Percentiles rank a stretch among this genome's conserved stretches.
Conservation (phyloP, 2,797 vertebrate genomes). For the Oryzias sinensis region DNA sequence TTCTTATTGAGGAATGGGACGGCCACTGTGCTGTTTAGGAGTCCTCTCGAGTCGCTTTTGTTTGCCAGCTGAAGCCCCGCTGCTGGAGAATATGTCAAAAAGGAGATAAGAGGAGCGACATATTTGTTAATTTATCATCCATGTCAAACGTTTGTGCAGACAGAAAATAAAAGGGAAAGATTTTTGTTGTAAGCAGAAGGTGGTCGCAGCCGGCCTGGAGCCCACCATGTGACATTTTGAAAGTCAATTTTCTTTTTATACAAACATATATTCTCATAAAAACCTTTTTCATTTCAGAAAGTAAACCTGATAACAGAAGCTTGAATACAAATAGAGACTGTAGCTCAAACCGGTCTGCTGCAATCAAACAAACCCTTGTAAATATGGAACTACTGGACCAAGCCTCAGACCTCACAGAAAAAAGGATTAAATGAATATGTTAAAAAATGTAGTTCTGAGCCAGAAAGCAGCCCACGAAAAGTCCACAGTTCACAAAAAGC, state of each 20-base stretch:
- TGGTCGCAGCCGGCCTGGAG: conserved; percentile 7
- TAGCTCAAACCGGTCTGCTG: no score
- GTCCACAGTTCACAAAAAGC: no score
- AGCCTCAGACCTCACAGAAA: no score
- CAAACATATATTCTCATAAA: not conserved
- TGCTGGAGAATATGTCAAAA: conserved; percentile 43
- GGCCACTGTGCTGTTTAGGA: conserved; percentile 35
- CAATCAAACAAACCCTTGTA: no score
- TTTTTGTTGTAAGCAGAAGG: conserved; percentile 21
- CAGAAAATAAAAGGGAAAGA: conserved; percentile 17
- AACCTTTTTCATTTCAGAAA: no score
- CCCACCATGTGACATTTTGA: conserved; percentile 32
- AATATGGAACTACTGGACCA: no score
- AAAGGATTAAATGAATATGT: no score
- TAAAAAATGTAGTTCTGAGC: no score
- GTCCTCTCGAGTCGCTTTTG: conserved; percentile 42
- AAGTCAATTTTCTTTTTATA: conserved; percentile 2
- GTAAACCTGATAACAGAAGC: no score
- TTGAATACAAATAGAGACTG: no score
- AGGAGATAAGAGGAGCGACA: conserved; percentile 44
- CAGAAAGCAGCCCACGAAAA: no score
- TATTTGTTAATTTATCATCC: conserved; percentile 48
- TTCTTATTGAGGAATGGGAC: conserved; percentile 39
- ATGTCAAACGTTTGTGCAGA: conserved; percentile 36
- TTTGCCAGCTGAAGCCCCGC: conserved; percentile 32